Base-by-base conservation (phyloP, 1,140 invertebrate species). In the Sinonovacula constricta region DNA sequence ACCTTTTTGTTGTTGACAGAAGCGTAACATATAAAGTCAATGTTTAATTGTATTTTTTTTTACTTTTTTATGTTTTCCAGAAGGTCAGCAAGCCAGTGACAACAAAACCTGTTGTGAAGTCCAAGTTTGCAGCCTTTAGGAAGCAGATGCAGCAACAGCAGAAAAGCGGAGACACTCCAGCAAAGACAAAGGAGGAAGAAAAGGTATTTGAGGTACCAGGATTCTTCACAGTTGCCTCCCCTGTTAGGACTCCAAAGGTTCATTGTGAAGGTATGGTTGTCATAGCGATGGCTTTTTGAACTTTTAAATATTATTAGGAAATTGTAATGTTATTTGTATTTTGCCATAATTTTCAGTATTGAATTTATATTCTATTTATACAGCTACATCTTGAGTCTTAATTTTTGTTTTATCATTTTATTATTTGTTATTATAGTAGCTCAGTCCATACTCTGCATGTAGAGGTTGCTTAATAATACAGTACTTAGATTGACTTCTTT, bases 121-220 rank as follows among this genome's bases (percentile, higher is more conserved):
- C 89, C 1, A 89, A 90, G 62, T 91, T 91, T 87, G 88, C 89
- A n/a, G 83, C 82, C 0, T 91, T 90, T 81, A 71, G 84, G 22
- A 85, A 86, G 10, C 82, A 87, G 45, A 86, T 90, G 83, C 83
- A 83, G 62, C 83, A 86, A 70, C 72, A 83, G 67, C 60, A 67
- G 51, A 36, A 51, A 3, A 63, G 28, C 18, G 31, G 45, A 34
- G 63, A 57, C 57, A 72, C 28, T 31, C 26, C n/a, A 26, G n/a
- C 18, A 39, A 66, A 56, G 57, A 34, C 26, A 39, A 57, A 31
- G 66, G 75, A 63, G 34, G 67, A 66, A 59, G 22, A 49, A 80
- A 88, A 87, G 71, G 82, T 84, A n/a, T 88, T 90, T 85, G 88
- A 90, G 75, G 83, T 79, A 39, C 62, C 56, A 33, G 88, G 88